Percentiles rank a stretch among this genome's conserved stretches.
phyloP scores from a whole-genome alignment of 2,113 vertebrate genomes.

The Gadus macrocephalus region DNA sequence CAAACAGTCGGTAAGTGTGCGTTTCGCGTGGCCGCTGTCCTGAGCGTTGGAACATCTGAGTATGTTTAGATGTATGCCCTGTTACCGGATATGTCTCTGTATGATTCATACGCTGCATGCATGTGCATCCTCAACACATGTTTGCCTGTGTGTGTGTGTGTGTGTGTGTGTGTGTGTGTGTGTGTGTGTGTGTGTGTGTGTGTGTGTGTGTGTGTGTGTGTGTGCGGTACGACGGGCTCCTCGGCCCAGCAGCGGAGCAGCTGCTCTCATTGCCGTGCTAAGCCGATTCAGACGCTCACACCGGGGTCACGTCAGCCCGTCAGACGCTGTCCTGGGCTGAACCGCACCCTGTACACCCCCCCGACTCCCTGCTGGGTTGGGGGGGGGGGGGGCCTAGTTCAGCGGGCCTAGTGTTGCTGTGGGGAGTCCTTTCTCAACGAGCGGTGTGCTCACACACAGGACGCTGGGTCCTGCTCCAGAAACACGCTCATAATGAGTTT shows the following conservation, averaged over 20 bases:
- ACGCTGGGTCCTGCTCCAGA: too few relatives aligned
- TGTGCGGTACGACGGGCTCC: not conserved
- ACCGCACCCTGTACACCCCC: conserved; percentile 14
- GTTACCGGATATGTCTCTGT: not conserved
- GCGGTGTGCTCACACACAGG: too few relatives aligned
- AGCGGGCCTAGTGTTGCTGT: too few relatives aligned
- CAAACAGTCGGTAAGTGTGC: not conserved
- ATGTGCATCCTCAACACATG: too few relatives aligned
- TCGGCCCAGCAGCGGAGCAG: conserved; percentile 4
- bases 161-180: conserved; percentile 3
- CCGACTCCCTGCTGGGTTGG: too few relatives aligned
- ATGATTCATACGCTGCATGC: too few relatives aligned
- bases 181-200: conserved; percentile 9
- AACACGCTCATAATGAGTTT: too few relatives aligned
- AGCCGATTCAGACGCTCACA: conserved; percentile 49
- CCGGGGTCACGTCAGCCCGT: conserved; percentile 38
- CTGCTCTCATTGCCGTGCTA: conserved; percentile 30
- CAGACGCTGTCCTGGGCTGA: conserved; percentile 24
- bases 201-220: conserved; percentile 15
- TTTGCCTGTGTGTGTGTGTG: conserved; percentile 1
- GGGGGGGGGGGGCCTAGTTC: too few relatives aligned
- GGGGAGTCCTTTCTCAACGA: too few relatives aligned
- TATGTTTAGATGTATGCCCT: not conserved
- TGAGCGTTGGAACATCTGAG: not conserved
- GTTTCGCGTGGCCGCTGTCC: not conserved